Evolutionary conservation across 2,888 invertebrate species (phyloP).

Genomic region (Formica aserva): DNA sequence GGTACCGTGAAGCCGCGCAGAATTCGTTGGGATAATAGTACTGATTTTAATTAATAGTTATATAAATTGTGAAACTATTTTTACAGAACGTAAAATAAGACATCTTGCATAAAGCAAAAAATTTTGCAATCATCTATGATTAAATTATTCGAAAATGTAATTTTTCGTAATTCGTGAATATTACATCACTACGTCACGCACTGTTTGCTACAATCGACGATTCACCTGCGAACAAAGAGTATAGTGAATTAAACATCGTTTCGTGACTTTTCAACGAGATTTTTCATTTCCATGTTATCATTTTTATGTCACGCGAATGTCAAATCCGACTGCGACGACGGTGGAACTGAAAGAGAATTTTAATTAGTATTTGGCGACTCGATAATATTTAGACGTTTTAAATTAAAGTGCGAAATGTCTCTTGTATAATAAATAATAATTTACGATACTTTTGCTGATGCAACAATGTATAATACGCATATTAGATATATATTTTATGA

Average conservation of each 20-base stretch:
- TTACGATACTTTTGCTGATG: neutral
- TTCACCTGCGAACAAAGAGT: neutral
- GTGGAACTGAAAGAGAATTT: neutral
- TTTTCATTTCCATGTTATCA: neutral
- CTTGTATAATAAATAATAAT: neutral
- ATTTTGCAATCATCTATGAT: neutral
- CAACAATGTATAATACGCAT: neutral
- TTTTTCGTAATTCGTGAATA: neutral
- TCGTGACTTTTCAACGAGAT: neutral
- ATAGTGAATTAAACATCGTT: conserved; percentile 13
- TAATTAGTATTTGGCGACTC: neutral
- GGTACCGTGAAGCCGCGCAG: neutral
- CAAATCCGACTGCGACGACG: neutral
- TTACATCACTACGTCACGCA: conserved; percentile 14
- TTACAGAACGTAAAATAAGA: neutral
- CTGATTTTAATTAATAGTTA: neutral
- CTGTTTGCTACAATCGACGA: neutral
- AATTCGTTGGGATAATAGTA: neutral
- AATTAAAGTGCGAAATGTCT: conserved; percentile 9
- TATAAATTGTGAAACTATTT: neutral
- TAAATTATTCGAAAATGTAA: neutral
- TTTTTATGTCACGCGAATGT: neutral
- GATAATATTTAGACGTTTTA: neutral
- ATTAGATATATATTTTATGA: conserved; percentile 5
- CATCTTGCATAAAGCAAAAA: neutral